Conservation (phyloP, 2,888 invertebrate species). For the Pristionchus mayeri region DNA sequence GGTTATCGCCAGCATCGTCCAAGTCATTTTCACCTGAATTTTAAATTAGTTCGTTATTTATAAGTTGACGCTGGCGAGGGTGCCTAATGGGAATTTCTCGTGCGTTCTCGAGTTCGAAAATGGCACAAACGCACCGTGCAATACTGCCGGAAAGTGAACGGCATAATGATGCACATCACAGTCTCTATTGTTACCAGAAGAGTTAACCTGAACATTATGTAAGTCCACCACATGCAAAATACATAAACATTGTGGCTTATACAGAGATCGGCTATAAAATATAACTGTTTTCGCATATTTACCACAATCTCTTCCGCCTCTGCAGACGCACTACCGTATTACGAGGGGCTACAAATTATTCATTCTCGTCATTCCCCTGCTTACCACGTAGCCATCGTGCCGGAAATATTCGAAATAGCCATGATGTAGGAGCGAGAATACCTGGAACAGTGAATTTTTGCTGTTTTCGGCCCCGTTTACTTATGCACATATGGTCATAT, state of each 20-base stretch:
- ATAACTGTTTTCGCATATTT: background rate
- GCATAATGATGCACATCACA: conserved; percentile 70
- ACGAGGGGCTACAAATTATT: background rate
- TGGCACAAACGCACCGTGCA: conserved; percentile 57
- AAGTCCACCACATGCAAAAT: too few relatives aligned
- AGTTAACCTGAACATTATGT: conserved; percentile 64
- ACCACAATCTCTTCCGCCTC: background rate
- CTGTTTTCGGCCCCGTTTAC: background rate
- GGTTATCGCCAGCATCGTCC: conserved; percentile 45
- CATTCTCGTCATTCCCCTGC: background rate
- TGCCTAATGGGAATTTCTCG: background rate
- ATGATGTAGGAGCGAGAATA: conserved; percentile 69
- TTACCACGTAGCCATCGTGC: conserved; percentile 73
- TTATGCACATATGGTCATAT: too few relatives aligned
- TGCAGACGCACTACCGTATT: background rate
- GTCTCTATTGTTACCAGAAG: conserved; percentile 72
- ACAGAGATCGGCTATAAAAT: too few relatives aligned
- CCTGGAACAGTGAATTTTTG: background rate
- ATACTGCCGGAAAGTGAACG: conserved; percentile 71
- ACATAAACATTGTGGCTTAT: too few relatives aligned
- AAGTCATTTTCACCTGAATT: conserved; percentile 46
- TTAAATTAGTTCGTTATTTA: too few relatives aligned
- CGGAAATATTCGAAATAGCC: conserved; percentile 72
- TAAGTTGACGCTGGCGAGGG: too few relatives aligned
- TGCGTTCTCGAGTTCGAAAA: background rate